Evolutionary conservation across 1,140 invertebrate species (phyloP).

Genomic region (Zaprionus nigranus): DNA sequence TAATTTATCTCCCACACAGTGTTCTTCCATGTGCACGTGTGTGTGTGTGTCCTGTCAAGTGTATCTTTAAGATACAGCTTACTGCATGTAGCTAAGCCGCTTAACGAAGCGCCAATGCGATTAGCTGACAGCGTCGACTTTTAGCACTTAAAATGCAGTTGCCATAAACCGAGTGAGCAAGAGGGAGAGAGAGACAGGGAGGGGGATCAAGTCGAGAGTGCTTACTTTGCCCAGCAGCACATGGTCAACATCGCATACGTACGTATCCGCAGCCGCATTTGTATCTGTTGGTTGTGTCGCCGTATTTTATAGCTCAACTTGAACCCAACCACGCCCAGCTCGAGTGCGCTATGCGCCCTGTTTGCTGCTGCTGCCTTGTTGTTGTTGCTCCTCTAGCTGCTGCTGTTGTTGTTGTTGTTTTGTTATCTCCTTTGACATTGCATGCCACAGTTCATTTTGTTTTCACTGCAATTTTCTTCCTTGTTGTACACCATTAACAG

Average conservation of each 20-base stretch:
- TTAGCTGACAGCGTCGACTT: constrained; percentile 66
- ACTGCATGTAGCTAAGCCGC: constrained; percentile 50
- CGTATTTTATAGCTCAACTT: constrained; percentile 70
- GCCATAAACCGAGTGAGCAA: not conserved
- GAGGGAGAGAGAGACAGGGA: not conserved
- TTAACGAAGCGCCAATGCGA: constrained; percentile 68
- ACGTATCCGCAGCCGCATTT: constrained; percentile 4
- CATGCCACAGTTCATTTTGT: constrained; percentile 73
- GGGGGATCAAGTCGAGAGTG: not conserved
- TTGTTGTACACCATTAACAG: constrained; percentile 82
- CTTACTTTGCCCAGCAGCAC: not conserved
- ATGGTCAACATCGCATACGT: constrained; percentile 25
- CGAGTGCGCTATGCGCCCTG: not conserved
- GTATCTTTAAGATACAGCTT: constrained; percentile 59
- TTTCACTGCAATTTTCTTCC: constrained; percentile 78
- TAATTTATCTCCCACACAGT: constrained; percentile 35
- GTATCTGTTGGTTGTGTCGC: constrained; percentile 62
- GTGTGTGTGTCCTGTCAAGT: not conserved
- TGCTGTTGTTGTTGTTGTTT: constrained; percentile 17
- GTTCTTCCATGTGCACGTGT: not conserved
- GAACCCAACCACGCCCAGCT: constrained; percentile 35
- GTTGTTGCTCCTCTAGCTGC: not conserved
- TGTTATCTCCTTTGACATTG: constrained; percentile 60
- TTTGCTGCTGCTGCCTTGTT: not conserved
- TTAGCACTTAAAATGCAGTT: constrained; percentile 71